Base-by-base conservation (phyloP, 2,113 vertebrate species). In the Chrysemys picta region DNA sequence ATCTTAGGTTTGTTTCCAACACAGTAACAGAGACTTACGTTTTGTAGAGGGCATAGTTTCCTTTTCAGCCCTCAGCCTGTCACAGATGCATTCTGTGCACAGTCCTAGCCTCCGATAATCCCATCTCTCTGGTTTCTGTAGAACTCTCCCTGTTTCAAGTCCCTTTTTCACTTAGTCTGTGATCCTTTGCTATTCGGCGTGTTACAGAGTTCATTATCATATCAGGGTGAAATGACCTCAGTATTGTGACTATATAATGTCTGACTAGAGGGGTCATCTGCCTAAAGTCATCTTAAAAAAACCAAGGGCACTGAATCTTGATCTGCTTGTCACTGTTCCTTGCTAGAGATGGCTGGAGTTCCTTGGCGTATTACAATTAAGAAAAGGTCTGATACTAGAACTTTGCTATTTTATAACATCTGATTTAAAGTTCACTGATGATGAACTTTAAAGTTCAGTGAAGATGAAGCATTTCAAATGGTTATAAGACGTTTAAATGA, bases 351-450 rank as follows among this genome's bases (percentile, higher is more conserved):
- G 29, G 38, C 4, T 85, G 52, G 57, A 80, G 75, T 91, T 95
- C 87, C 75, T n/a, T 80, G 59, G 84, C 76, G 56, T 38, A 75
- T 76, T 72, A 47, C 59, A 79, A 83, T 82, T 65, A 85, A n/a
- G 53, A 31, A 81, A 81, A 85, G 19, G 57, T 83, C 65, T 76
- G 38, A 69, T 89, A 85, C 85, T 22, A 56, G 35, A 2, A 0
- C 62, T 56, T 93, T 53, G 83, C 56, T 59, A 72, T 16, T 38
- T 76, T 54, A 24, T 47, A 79, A 27, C 85, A 87, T 54, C 35
- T 92, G 83, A 95, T 85, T 93, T 86, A 84, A 80, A 87, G 81
- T 80, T 93, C 62, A 25, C 81, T 90, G 88, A 72, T 89, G 95
- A 54, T 54, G 21, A 54, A 21, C 53, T 54, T 54, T 54, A 56